Evolutionary conservation across 2,888 invertebrate genomes (phyloP).

Genomic region (Drosophila recens): DNA sequence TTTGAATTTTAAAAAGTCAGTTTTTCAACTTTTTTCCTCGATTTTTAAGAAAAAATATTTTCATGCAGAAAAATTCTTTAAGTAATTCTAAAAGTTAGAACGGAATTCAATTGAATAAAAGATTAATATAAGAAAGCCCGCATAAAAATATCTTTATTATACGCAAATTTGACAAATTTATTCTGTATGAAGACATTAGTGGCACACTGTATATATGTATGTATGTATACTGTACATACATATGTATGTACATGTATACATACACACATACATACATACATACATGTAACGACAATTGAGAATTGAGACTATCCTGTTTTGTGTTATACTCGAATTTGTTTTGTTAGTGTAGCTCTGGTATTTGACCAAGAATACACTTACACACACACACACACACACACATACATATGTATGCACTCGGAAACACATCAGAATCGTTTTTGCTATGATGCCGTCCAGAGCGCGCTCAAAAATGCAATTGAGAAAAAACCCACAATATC

Average conservation of each 20-base stretch:
- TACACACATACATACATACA: not conserved
- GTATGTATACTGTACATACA: not conserved
- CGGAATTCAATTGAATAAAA: no score
- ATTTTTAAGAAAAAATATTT: no score
- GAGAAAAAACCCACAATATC: conserved; percentile 76
- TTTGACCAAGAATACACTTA: conserved; percentile 39
- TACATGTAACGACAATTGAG: conserved; percentile 32
- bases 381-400: conserved; percentile 23
- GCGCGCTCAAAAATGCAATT: conserved; percentile 76
- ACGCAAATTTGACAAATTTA: no score
- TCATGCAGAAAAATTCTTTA: no score
- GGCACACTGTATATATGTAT: no score
- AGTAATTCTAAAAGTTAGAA: no score
- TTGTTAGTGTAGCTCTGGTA: conserved; percentile 63
- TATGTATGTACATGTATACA: no score
- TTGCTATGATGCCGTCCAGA: conserved; percentile 13
- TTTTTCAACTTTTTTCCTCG: no score
- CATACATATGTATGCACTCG: conserved; percentile 1
- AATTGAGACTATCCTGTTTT: conserved; percentile 57
- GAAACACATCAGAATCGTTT: not conserved
- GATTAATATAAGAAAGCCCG: no score
- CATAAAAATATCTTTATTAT: no score
- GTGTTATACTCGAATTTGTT: conserved; percentile 30
- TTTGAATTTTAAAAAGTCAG: no score
- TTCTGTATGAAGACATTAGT: no score